Conservation (phyloP, 2,113 vertebrate species). For the Takifugu bimaculatus region DNA sequence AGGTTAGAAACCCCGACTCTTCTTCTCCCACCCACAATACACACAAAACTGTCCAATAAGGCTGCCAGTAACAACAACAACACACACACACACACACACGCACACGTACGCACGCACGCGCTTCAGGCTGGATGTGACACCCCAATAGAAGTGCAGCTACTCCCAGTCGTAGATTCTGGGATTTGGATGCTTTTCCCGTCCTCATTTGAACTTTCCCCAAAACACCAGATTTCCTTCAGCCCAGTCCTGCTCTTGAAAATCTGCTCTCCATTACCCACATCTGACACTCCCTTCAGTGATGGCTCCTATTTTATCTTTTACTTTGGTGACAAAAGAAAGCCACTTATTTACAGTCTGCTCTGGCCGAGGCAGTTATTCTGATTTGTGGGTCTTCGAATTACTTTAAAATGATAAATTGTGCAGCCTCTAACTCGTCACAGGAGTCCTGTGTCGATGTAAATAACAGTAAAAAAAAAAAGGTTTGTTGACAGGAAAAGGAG, state of each 20-base stretch:
- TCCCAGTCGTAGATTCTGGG: conserved; percentile 66
- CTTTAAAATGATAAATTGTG: conserved; percentile 19
- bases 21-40: conserved; percentile 33
- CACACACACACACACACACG: conserved; percentile 1
- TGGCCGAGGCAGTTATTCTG: conserved; percentile 6
- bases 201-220: conserved; percentile 71
- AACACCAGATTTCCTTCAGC: conserved; percentile 54
- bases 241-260: conserved; percentile 39
- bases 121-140: conserved; percentile 63
- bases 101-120: conserved; percentile 33
- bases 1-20: conserved; percentile 45
- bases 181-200: conserved; percentile 63
- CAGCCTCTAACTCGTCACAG: conserved; percentile 27
- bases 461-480: conserved; percentile 17
- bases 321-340: conserved; percentile 52
- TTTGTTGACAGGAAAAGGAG: conserved; percentile 30
- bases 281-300: conserved; percentile 60
- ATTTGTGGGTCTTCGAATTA: no score
- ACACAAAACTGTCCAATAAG: conserved; percentile 28
- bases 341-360: conserved; percentile 33
- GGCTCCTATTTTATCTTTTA: conserved; percentile 54
- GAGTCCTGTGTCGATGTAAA: conserved; percentile 1
- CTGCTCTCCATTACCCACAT: conserved; percentile 52
- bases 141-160: conserved; percentile 76
- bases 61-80: not conserved